Base-by-base conservation (phyloP, 2,888 invertebrate genomes). In the Diarsia rubi region DNA sequence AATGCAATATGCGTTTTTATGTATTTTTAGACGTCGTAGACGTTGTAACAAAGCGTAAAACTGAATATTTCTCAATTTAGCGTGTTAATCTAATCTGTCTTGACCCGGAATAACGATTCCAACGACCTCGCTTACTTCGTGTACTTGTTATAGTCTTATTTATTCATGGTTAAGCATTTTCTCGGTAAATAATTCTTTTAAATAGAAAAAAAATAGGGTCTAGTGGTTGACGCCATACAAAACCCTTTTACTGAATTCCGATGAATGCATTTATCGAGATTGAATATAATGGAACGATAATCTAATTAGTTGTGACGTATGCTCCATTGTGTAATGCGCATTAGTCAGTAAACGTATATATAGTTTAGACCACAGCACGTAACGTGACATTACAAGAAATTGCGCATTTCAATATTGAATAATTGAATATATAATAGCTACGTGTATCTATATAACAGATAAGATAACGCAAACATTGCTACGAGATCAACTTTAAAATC, bases 371-470 rank as follows among this genome's bases (percentile, higher is more conserved):
- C 62, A 49, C 73, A 60, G 31, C 45, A 73, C 74, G 70, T 75
- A 69, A 73, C 73, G 78, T 78, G 81, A 82, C 84, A 83, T 75
- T 79, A 88, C 86, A 85, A 87, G 83, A 86, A 87, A 90, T 89
- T 91, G 89, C 92, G 90, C 87, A 91, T 86, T 89, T 83, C 78
- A 87, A 86, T 90, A 90, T 87, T 84, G 85, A 87, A 89, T 88
- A 89, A 86, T 84, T 89, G 84, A 89, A 89, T 90, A 91, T 85
- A 91, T 90, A 90, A 89, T 87, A 87, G 65, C 59, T 54, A 88
- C 86, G 83, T 89, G 84, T 88, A 88, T 86, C 81, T 85, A 87
- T 84, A 83, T 86, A 79, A 81, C 76, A 84, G 92, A 92, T 93
- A 91, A 93, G 93, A 93, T 93, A 92, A 86, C 75, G 31, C 24